These are phyloP conservation scores for Sciurus vulgaris DNA, from an alignment of 2,797 vertebrate species.

Conservation along the genomic window DNA sequence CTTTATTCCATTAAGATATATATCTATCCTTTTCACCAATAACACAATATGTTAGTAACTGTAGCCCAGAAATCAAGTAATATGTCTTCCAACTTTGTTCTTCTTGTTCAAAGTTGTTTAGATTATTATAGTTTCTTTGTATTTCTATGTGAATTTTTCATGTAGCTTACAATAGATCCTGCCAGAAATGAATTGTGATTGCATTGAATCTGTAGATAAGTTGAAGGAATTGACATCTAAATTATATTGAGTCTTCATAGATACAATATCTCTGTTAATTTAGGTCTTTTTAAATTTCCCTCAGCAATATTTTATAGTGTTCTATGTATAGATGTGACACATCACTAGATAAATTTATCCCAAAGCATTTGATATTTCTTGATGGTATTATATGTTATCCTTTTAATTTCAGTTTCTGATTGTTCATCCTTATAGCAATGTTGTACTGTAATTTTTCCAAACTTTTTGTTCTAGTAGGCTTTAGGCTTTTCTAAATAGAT, in stretches of 20 bases:
- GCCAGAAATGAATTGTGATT: neutral
- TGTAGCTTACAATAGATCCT: neutral
- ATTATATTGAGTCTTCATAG: neutral
- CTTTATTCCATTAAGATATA: neutral
- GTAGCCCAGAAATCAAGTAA: neutral
- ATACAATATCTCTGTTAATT: neutral
- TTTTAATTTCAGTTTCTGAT: neutral
- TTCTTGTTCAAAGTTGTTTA: neutral
- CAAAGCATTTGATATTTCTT: neutral
- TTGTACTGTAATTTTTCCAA: constrained; percentile 2
- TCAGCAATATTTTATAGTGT: neutral
- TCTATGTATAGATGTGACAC: neutral
- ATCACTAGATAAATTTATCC: neutral
- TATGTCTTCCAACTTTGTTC: neutral
- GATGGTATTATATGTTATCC: neutral
- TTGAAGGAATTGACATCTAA: neutral
- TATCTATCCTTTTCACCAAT: neutral
- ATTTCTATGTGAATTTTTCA: neutral
- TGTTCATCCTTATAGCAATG: neutral
- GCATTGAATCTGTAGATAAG: neutral
- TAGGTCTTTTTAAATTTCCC: neutral
- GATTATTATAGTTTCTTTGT: neutral
- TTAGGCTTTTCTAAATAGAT: neutral
- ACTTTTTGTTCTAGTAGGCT: neutral
- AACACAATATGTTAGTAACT: neutral